Evolutionary conservation across 2,113 vertebrate genomes (phyloP).

Genomic region (Salvelinus fontinalis): DNA sequence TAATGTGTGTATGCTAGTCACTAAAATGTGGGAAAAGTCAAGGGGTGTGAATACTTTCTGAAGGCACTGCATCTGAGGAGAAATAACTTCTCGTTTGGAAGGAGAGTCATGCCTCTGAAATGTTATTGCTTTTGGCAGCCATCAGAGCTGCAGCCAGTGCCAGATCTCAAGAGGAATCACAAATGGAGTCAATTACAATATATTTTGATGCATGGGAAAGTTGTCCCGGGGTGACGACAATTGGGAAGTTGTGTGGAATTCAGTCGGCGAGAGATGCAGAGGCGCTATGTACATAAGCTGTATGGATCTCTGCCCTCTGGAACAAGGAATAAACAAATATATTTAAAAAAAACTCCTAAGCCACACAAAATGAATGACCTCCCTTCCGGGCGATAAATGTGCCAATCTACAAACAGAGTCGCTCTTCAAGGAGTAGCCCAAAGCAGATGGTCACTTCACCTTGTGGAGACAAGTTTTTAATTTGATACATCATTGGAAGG

Average conservation of each 20-base stretch:
- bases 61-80: slow-evolving; percentile 5
- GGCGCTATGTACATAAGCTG: slow-evolving; percentile 16
- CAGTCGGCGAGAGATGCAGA: slow-evolving; percentile 47
- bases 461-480: slow-evolving; percentile 26
- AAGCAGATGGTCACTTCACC: slow-evolving; percentile 37
- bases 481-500: slow-evolving; percentile 26
- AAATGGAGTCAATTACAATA: slow-evolving; percentile 76
- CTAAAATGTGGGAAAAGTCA: too few species aligned
- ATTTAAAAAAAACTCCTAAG: background rate
- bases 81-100: slow-evolving; percentile 58
- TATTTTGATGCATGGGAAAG: slow-evolving; percentile 72
- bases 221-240: slow-evolving; percentile 72
- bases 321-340: slow-evolving; percentile 36
- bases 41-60: too few species aligned
- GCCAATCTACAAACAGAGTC: background rate
- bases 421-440: slow-evolving; percentile 30
- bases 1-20: too few species aligned
- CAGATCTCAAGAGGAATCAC: slow-evolving; percentile 70
- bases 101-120: slow-evolving; percentile 66
- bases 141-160: slow-evolving; percentile 55
- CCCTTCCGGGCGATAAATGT: background rate
- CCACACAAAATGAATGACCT: background rate
- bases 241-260: slow-evolving; percentile 59
- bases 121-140: slow-evolving; percentile 74
- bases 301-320: slow-evolving; percentile 47